Evolutionary conservation across 2,113 vertebrate genomes (phyloP).

Genomic region (Ranitomeya imitator): DNA sequence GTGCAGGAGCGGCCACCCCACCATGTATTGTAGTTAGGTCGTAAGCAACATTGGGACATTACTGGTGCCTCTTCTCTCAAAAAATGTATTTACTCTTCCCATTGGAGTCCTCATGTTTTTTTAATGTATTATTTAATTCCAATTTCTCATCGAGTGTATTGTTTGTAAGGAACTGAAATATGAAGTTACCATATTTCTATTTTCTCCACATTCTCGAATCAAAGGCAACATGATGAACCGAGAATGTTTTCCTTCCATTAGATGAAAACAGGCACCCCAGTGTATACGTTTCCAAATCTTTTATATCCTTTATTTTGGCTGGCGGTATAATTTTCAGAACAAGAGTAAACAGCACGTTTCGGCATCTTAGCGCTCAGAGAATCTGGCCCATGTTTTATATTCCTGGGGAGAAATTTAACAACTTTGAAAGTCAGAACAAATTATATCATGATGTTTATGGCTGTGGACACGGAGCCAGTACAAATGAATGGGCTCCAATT

Average conservation of each 20-base stretch:
- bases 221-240: background rate
- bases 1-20: no score
- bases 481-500: conserved; percentile 4
- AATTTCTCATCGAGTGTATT: background rate
- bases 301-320: conserved; percentile 34
- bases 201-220: background rate
- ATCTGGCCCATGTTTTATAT: conserved; percentile 11
- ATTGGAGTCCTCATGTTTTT: background rate
- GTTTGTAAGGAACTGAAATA: background rate
- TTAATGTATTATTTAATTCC: background rate
- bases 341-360: conserved; percentile 7
- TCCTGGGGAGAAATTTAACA: conserved; percentile 31
- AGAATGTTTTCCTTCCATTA: background rate
- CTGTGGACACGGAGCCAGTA: background rate
- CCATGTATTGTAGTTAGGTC: no score
- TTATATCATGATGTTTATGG: conserved; percentile 7
- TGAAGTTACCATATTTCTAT: background rate
- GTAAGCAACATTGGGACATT: background rate
- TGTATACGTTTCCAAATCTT: conserved; percentile 5
- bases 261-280: conserved; percentile 10
- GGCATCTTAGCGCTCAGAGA: background rate
- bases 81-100: background rate
- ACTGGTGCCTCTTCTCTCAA: background rate
- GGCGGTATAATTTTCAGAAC: background rate
- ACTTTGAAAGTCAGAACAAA: conserved; percentile 35